phyloP scores from a whole-genome alignment of 2,888 invertebrate species.

The Amphipyra tragopoginis region DNA sequence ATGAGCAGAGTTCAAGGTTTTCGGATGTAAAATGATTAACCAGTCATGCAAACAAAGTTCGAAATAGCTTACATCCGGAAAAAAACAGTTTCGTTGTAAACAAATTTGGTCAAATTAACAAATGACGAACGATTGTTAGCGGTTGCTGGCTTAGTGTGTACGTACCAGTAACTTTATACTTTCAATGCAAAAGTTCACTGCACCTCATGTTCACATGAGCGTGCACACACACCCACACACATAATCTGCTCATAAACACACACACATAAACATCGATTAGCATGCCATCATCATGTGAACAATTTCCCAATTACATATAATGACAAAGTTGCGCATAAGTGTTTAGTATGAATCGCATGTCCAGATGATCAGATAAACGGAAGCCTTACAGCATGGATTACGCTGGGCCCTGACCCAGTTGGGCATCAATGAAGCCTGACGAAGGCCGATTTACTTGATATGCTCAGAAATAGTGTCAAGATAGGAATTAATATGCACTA shows the following conservation, averaged over 20 bases:
- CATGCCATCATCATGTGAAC: conserved; percentile 43
- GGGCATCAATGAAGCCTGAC: conserved; percentile 45
- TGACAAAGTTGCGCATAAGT: conserved; percentile 31
- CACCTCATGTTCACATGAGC: conserved; percentile 4
- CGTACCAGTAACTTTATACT: conserved; percentile 27
- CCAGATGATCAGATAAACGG: conserved; percentile 56
- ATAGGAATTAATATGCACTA: conserved; percentile 32
- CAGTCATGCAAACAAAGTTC: too few species aligned
- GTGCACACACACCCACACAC: not conserved
- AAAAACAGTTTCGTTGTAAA: too few species aligned
- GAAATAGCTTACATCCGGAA: too few species aligned
- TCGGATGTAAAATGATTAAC: too few species aligned
- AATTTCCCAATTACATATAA: conserved; percentile 51
- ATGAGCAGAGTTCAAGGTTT: too few species aligned
- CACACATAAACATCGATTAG: conserved; percentile 22
- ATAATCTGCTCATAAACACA: not conserved
- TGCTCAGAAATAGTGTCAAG: conserved; percentile 48
- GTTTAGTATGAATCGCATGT: conserved; percentile 51
- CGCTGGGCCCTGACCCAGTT: conserved; percentile 50
- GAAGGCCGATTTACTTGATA: conserved; percentile 46
- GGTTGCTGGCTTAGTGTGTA: too few species aligned
- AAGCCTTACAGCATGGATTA: conserved; percentile 53
- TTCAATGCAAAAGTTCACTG: conserved; percentile 45
- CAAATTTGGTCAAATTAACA: too few species aligned
- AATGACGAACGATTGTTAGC: too few species aligned